Evolutionary conservation across 2,888 invertebrate species (phyloP), one percentile per base, ranked within the genome.

Genomic region (Pristionchus japonicus): DNA sequence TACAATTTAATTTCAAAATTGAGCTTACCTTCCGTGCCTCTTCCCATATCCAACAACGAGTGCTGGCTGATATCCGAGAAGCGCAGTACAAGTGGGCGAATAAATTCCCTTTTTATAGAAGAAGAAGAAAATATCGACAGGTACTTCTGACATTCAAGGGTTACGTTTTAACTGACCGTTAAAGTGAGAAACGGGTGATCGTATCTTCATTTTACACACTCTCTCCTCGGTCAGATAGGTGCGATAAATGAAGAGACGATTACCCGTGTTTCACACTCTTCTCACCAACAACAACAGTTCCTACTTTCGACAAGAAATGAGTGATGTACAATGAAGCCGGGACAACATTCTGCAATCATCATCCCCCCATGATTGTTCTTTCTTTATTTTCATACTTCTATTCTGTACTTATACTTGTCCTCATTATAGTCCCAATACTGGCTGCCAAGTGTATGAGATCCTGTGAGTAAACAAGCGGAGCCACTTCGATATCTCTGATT

Each of bases 11-110:
- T 9, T n/a, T n/a, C 1, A n/a, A 27, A 61, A 2, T 6, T n/a
- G 7, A 3, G 17, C 74, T 23, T 17, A 77, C 77, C 11, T 23
- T 47, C 27, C 27, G 15, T 77, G 27, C 27, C 43, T 77, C 43
- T 15, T 77, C 11, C 43, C 77, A 27, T 77, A 77, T 0, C 77
- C 77, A 1, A 77, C n/a, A 11, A 77, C 20, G 17, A 77, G 1
- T 27, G 77, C 77, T 27, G 77, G 77, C 27, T 77, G 77, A 47
- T 77, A 77, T 77, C 77, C 77, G 37, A 77, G n/a, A 4, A 77
- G n/a, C 0, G 40, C 23, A 27, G 23, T 3, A 13, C 77, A 77
- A 27, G 43, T 27, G 0, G 77, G 77, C 23, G 77, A 77, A 47
- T 77, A 77, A 0, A 13, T 6, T 0, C 77, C 77, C 4, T 17